A percentile compares a stretch with the other conserved stretches of the same genome.
phyloP scores from a whole-genome alignment of 2,888 invertebrate genomes.

The Eugnorisma glareosa region DNA sequence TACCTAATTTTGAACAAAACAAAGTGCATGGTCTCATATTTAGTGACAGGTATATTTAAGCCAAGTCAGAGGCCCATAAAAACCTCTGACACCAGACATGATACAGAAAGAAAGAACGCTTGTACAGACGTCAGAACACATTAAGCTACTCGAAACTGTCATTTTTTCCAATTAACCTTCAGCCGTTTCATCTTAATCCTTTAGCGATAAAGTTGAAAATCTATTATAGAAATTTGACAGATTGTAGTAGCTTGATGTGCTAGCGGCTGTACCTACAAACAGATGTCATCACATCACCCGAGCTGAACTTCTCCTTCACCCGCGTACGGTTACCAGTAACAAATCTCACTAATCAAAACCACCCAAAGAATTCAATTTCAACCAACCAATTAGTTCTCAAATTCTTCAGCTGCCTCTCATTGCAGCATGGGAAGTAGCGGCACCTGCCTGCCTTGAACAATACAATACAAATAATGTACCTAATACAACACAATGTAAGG shows the following conservation, averaged over 20 bases:
- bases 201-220: no score
- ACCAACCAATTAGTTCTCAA: constrained; percentile 9
- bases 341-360: not conserved
- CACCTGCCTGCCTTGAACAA: constrained; percentile 44
- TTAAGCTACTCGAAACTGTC: no score
- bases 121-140: no score
- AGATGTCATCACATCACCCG: no score
- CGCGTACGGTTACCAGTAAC: not conserved
- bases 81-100: no score
- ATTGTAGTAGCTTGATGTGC: no score
- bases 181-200: no score
- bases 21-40: not conserved
- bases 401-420: constrained; percentile 19
- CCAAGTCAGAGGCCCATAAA: no score
- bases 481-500: constrained; percentile 29
- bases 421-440: constrained; percentile 56
- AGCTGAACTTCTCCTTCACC: not conserved
- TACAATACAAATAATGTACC: constrained; percentile 41
- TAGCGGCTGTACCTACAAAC: not conserved
- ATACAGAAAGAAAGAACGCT: not conserved
- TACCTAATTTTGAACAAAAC: not conserved
- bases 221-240: no score
- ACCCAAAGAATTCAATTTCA: not conserved
- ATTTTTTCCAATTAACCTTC: no score
- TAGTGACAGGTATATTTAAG: not conserved